A percentile compares a stretch with the other conserved stretches of the same genome.
Conservation (phyloP, 64 coral and sea anemone genomes). For the Porites australiensis region DNA sequence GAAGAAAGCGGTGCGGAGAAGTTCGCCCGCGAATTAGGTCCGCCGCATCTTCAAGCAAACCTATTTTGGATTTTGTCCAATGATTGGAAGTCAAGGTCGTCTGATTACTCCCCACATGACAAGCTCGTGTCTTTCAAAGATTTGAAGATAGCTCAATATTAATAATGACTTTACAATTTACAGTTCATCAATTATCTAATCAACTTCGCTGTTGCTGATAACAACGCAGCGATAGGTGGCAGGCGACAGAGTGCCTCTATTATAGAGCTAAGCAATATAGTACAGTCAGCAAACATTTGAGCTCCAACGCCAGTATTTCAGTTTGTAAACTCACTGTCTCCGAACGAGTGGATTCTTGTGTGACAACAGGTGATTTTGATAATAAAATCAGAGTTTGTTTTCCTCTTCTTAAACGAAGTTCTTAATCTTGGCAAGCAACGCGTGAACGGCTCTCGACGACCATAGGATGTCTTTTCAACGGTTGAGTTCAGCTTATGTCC, state of each 20-base stretch:
- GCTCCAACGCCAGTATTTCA: background rate
- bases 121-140: conserved; percentile 21
- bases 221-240: background rate
- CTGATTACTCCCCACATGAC: background rate
- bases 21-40: conserved; percentile 16
- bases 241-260: background rate
- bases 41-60: background rate
- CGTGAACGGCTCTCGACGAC: background rate
- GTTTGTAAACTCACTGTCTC: background rate
- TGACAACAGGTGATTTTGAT: conserved; percentile 17
- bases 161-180: background rate
- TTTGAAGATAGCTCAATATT: conserved; percentile 25
- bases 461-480: background rate
- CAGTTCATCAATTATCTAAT: conserved; percentile 45
- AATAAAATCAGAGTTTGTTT: conserved; percentile 34
- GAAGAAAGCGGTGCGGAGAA: background rate
- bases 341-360: background rate
- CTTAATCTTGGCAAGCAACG: no score
- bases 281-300: background rate
- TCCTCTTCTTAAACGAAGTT: background rate
- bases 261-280: background rate
- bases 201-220: background rate
- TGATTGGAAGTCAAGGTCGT: conserved; percentile 12
- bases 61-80: background rate
- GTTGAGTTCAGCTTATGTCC: background rate